phyloP scores from a whole-genome alignment of 1,140 invertebrate genomes.

The Bombus huntii region DNA sequence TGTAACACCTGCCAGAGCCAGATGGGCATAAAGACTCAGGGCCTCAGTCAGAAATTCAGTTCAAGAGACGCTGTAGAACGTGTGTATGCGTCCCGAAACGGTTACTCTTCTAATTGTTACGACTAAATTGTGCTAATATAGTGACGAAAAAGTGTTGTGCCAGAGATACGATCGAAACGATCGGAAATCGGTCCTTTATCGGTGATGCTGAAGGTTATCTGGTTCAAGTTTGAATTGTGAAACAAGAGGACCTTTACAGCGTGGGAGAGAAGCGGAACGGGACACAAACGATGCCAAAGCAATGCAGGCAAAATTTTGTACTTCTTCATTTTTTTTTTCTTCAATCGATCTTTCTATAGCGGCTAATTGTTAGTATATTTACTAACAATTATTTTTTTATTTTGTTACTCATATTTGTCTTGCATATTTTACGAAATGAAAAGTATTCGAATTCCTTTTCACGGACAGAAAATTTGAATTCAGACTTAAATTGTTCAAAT shows the following conservation, averaged over 20 bases:
- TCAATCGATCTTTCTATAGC: not conserved
- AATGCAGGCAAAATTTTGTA: constrained; percentile 61
- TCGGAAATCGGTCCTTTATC: not conserved
- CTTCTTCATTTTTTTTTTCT: constrained; percentile 3
- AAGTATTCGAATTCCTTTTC: not conserved
- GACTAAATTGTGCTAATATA: constrained; percentile 12
- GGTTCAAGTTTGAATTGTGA: constrained; percentile 33
- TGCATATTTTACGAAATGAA: not conserved
- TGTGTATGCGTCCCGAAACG: constrained; percentile 28
- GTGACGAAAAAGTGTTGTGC: constrained; percentile 34
- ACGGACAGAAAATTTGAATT: not conserved
- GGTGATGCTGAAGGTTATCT: constrained; percentile 18
- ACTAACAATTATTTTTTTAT: not conserved
- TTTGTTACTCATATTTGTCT: not conserved
- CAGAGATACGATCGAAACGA: not conserved
- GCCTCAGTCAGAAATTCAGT: constrained; percentile 60
- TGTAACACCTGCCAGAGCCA: constrained; percentile 62
- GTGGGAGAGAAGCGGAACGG: constrained; percentile 61
- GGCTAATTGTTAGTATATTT: not conserved
- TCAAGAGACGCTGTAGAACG: constrained; percentile 49
- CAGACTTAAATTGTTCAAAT: not conserved
- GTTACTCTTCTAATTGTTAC: constrained; percentile 27
- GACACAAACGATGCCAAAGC: constrained; percentile 64
- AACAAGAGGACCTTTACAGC: constrained; percentile 28
- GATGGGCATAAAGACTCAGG: constrained; percentile 67